Percentiles rank a stretch among this genome's conserved stretches.
Conservation (phyloP, 2,797 vertebrate genomes). For the Babyrousa celebensis region DNA sequence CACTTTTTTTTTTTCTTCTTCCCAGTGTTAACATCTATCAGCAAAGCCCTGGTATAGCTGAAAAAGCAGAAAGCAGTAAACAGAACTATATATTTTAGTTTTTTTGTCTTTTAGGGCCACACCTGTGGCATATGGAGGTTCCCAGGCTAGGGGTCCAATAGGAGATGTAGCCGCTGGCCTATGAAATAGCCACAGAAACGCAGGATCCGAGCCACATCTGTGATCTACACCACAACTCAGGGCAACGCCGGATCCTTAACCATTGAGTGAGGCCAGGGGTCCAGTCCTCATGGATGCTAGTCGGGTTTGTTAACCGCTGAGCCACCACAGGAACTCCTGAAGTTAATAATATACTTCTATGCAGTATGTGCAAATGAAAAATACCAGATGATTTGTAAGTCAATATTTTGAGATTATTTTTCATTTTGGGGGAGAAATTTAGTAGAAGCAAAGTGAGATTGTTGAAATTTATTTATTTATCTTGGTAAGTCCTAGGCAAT, state of each 20-base stretch:
- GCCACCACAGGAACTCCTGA: not conserved
- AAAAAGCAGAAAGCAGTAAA: conserved; percentile 6
- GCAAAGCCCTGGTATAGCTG: not conserved
- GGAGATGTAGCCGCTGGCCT: too few species aligned
- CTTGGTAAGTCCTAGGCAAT: not conserved
- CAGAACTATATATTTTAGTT: not conserved
- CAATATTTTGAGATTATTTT: conserved; percentile 34
- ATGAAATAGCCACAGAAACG: too few species aligned
- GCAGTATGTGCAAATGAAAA: not conserved
- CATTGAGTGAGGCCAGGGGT: too few species aligned
- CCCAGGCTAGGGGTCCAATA: too few species aligned
- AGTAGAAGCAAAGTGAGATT: conserved; percentile 18
- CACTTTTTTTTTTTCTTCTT: not conserved
- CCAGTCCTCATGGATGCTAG: too few species aligned
- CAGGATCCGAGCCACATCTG: too few species aligned
- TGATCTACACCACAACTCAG: too few species aligned
- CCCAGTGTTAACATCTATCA: not conserved
- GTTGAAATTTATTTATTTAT: conserved; percentile 34
- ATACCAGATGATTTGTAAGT: not conserved
- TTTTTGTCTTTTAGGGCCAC: too few species aligned
- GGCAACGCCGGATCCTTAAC: too few species aligned
- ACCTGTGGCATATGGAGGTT: not conserved
- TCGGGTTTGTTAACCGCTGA: too few species aligned
- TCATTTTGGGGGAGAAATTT: not conserved
- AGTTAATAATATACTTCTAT: not conserved